Evolutionary conservation across 2,113 vertebrate species (phyloP), one percentile per base, ranked within the genome.

Genomic region (Sturnus vulgaris): DNA sequence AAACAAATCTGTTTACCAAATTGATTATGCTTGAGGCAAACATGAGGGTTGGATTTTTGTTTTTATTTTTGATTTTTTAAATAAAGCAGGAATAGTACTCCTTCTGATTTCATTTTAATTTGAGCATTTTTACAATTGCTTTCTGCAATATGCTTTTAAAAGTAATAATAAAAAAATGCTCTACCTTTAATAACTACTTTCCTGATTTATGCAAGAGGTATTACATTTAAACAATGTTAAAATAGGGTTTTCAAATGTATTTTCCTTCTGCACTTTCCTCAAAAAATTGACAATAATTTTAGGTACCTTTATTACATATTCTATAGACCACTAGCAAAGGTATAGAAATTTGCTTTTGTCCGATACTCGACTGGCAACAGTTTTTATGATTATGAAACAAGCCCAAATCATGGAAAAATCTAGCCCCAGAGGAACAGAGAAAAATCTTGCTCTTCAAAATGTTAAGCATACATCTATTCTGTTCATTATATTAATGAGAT

Each of bases 1-100:
- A 96, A 93, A 92, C 68, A 95, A 93, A 94, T 96, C 59, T 92
- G 53, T 94, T 88, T 92, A 50, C 60, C 76, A 97, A 97, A 96
- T 61, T 81, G 50, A n/a, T 94, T 82, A 42, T 56, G 46, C 71
- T 96, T 95, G 63, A 92, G 92, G 86, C 70, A 96, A 81, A 72
- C 27, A 76, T 20, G 33, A 76, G 22, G 7, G 5, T 60, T 91
- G n/a, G 17, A 22, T 86, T 94, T 92, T 22, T 76, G 61, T 40
- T 80, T 59, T 49, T 9, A 6, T 23, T 37, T 28, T 33, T 57
- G 15, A 57, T 56, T 86, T 87, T 92, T 81, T 10, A 37, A 90
- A 87, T 82, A 86, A 60, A 92, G 6, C 49, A 86, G 12, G 39
- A 81, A n/a, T 30, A 60, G 8, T 85, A 64, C 64, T 95, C 49